These are phyloP conservation scores for Macquaria australasica DNA, from an alignment of 2,113 vertebrate species.

Conservation along the genomic window DNA sequence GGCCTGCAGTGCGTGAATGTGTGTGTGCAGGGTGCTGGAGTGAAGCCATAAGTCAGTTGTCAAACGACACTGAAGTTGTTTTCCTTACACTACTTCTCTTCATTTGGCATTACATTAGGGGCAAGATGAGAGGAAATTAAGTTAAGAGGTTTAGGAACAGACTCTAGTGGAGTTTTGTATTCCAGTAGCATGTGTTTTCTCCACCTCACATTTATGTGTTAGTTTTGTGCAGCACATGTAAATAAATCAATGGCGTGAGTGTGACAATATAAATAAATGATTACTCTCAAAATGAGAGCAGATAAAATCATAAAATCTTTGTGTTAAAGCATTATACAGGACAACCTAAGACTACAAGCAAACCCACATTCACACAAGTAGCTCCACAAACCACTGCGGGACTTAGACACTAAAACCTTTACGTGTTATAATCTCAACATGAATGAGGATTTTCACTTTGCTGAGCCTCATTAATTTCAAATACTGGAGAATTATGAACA, in stretches of 20 bases:
- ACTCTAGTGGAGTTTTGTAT: not conserved
- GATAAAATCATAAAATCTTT: not conserved
- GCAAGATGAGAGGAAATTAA: slow-evolving; percentile 6
- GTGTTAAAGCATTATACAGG: not conserved
- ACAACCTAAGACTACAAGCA: not conserved
- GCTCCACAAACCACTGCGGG: not conserved
- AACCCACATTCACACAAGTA: not conserved
- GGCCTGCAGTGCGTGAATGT: not conserved
- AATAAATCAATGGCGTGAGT: not conserved
- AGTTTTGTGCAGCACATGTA: not conserved
- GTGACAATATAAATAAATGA: not conserved
- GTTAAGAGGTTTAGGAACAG: slow-evolving; percentile 2
- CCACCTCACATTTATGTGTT: not conserved
- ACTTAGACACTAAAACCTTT: slow-evolving; percentile 21
- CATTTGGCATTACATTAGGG: not conserved
- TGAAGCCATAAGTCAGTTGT: not conserved
- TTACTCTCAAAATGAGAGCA: not conserved
- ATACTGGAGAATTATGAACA: not conserved
- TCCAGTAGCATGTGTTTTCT: not conserved
- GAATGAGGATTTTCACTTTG: not conserved
- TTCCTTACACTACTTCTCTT: not conserved
- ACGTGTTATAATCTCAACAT: slow-evolving; percentile 20
- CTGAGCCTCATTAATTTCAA: slow-evolving; percentile 8
- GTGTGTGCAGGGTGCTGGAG: not conserved
- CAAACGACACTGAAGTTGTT: not conserved